Percentiles rank a stretch among this genome's conserved stretches.
phyloP scores from a whole-genome alignment of 2,797 vertebrate species.

The Melanotaenia parkinsoni region DNA sequence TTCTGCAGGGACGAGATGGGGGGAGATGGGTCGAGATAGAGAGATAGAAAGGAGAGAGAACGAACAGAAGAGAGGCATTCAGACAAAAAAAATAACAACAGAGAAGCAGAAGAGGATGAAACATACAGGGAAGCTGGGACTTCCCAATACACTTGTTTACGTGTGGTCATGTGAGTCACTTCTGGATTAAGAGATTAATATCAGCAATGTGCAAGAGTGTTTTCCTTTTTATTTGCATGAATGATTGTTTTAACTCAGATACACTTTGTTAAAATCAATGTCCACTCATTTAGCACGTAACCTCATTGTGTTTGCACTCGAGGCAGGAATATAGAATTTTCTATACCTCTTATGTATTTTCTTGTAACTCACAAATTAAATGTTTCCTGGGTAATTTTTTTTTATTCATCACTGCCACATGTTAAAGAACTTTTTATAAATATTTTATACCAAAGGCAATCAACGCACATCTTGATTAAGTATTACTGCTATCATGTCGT shows the following conservation, averaged over 20 bases:
- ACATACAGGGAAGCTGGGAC: background rate
- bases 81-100: background rate
- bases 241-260: background rate
- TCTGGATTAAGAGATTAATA: slow-evolving; percentile 2
- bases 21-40: slow-evolving; percentile 6
- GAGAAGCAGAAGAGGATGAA: background rate
- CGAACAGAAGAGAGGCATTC: background rate
- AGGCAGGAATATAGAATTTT: background rate
- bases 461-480: background rate
- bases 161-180: slow-evolving; percentile 20
- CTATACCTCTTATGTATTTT: background rate
- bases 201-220: background rate
- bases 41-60: background rate
- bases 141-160: slow-evolving; percentile 21
- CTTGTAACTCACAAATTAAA: background rate
- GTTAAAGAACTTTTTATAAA: background rate
- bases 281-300: background rate
- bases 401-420: background rate
- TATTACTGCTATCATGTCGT: background rate
- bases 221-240: background rate
- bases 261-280: background rate
- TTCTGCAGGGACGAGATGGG: slow-evolving; percentile 10
- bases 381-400: background rate
- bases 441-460: background rate
- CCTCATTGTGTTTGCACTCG: background rate